Percentiles rank a stretch among this genome's conserved stretches.
phyloP scores from a whole-genome alignment of 2,797 vertebrate species.

The Acanthurus lineatus region DNA sequence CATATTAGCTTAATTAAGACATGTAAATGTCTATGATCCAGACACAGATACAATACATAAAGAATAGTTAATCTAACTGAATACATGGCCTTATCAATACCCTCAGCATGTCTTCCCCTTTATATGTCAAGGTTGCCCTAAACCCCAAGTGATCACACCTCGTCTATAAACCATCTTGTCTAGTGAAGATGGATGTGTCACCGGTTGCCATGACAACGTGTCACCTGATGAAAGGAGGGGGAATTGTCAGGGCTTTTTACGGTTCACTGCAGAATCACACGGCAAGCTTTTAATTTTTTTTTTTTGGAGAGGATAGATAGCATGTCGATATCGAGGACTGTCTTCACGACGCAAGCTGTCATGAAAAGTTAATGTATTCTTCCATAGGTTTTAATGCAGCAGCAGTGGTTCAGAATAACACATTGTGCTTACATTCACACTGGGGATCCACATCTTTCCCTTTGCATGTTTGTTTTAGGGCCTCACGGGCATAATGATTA shows the following conservation, averaged over 20 bases:
- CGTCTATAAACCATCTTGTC: conserved; percentile 38
- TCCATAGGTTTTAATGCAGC: background rate
- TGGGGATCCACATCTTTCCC: conserved; percentile 1
- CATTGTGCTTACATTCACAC: background rate
- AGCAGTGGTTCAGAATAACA: background rate
- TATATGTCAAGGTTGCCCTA: conserved; percentile 17
- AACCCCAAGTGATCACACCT: conserved; percentile 34
- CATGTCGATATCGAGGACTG: conserved; percentile 55
- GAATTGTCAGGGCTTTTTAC: conserved; percentile 49
- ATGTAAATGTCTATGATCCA: conserved; percentile 30
- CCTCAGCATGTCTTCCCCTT: background rate
- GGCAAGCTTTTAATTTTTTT: conserved; percentile 29
- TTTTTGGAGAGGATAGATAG: conserved; percentile 55
- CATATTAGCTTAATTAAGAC: conserved; percentile 27
- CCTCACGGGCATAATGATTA: conserved; percentile 18
- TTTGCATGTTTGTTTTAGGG: conserved; percentile 30
- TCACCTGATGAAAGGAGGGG: conserved; percentile 45
- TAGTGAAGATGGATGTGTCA: conserved; percentile 36
- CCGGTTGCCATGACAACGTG: conserved; percentile 56
- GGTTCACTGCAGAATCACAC: conserved; percentile 48
- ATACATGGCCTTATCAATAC: conserved; percentile 10
- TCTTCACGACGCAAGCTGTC: conserved; percentile 23
- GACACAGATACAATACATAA: background rate
- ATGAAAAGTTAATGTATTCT: conserved; percentile 77
- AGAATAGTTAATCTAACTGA: background rate